Percentiles rank a stretch among this genome's conserved stretches.
These are phyloP conservation scores for Pocillopora damicornis DNA, from an alignment of 64 coral and sea anemone species.

Conservation along the genomic window DNA sequence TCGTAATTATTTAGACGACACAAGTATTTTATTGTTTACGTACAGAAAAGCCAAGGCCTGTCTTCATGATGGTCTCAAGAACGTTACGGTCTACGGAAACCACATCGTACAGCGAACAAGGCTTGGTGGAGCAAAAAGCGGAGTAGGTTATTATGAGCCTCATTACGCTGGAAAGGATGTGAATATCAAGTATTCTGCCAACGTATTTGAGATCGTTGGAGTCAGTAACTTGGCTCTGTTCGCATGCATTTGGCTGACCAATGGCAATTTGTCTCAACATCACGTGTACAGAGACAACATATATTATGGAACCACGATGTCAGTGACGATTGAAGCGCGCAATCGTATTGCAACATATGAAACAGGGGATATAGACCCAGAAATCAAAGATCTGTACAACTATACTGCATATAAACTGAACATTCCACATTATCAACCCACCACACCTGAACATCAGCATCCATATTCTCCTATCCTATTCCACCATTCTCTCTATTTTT, in stretches of 20 bases:
- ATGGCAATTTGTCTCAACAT: constrained; percentile 1
- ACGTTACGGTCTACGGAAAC: constrained; percentile 37
- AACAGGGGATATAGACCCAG: not conserved
- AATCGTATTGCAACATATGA: not conserved
- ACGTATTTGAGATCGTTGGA: constrained; percentile 38
- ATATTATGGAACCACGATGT: not conserved
- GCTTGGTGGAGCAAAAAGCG: not conserved
- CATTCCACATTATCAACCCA: not conserved
- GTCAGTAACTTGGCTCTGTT: not conserved
- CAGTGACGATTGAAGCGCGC: not conserved
- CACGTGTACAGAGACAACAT: constrained; percentile 41
- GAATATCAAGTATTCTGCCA: constrained; percentile 19
- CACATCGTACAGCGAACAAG: constrained; percentile 24
- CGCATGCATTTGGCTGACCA: constrained; percentile 22
- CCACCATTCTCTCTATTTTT: too few relatives aligned
- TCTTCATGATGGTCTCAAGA: constrained; percentile 23
- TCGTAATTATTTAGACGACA: too few relatives aligned
- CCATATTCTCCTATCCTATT: too few relatives aligned
- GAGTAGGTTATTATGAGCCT: constrained; percentile 9
- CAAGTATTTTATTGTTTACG: constrained; percentile 1
- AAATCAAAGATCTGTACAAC: not conserved
- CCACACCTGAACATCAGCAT: too few relatives aligned
- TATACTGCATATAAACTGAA: not conserved
- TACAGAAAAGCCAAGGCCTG: not conserved
- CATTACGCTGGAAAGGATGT: not conserved